Evolutionary conservation across 2,797 vertebrate species (phyloP), one percentile per base, ranked within the genome.

Genomic region (Serranus cabrilla): DNA sequence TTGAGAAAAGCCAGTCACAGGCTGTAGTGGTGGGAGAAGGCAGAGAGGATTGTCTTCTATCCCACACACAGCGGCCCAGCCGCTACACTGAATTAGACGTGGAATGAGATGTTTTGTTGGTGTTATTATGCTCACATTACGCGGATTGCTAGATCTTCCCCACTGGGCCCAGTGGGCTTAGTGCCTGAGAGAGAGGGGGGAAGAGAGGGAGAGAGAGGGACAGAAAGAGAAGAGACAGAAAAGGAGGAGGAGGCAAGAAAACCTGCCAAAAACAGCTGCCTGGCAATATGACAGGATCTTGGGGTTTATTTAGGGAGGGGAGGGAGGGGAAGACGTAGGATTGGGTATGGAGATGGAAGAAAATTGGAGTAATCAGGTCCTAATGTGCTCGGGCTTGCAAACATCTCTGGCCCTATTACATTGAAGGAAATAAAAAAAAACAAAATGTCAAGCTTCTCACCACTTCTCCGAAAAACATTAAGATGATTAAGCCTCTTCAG

Each of bases 121-220:
- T 84, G 87, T 84, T 83, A 89, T 91, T 92, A 93, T 71, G 86
- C 91, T 91, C 92, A 90, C 88, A 93, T 92, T 94, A 92, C 84
- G 82, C 84, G 85, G 89, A 91, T 91, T 93, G 91, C 91, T 90
- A 91, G 90, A 88, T 89, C 80, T 92, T 88, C 89, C 78, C 92
- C 76, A 88, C 71, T 67, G 89, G 68, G 89, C 90, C 85, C 86
- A 80, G 81, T 89, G 61, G 90, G 88, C 92, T 89, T 72, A 71
- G 72, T 78, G 89, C 71, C 78, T 71, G 74, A 72, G 80, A 81
- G 82, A 68, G 61, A 8, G 14, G 2, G 11, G 31, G 16, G 2
- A 18, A 47, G 31, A 14, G 52, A 39, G 59, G 51, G 60, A 27
- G 43, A 27, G 47, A 5, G 25, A 59, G 56, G 37, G 43, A 69